Conservation (phyloP, 1,140 invertebrate species). For the Mesaphorura yosii region DNA sequence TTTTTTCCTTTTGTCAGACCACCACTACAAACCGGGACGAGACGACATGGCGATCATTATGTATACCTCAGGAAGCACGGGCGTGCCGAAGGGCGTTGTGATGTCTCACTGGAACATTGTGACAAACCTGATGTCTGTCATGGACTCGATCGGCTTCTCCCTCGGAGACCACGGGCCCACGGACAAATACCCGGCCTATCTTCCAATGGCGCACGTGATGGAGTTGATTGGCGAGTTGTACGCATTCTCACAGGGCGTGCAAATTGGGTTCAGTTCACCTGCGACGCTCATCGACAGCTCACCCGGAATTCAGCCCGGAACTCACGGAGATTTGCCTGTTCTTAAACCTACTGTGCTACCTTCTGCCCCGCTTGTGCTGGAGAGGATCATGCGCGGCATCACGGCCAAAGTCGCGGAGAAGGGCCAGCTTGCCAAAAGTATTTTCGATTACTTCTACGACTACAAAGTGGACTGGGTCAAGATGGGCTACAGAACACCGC, state of each 20-base stretch:
- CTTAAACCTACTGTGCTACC: constrained; percentile 86
- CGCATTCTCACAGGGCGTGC: constrained; percentile 44
- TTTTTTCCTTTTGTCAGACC: neutral
- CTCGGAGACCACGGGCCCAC: constrained; percentile 31
- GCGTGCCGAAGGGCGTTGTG: constrained; percentile 73
- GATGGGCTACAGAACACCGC: constrained; percentile 67
- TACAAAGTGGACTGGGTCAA: constrained; percentile 78
- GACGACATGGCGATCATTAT: constrained; percentile 86
- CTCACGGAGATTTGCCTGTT: constrained; percentile 77
- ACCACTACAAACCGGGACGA: constrained; percentile 45
- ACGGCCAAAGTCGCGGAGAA: constrained; percentile 75
- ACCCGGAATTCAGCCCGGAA: constrained; percentile 86
- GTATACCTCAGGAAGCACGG: constrained; percentile 92
- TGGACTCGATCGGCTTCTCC: neutral
- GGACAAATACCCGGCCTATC: constrained; percentile 85
- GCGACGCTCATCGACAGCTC: constrained; percentile 90
- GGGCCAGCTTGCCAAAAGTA: constrained; percentile 56
- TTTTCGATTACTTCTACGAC: constrained; percentile 81
- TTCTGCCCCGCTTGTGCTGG: constrained; percentile 88
- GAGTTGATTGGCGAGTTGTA: constrained; percentile 56
- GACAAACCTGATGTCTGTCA: constrained; percentile 53
- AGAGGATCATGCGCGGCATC: constrained; percentile 88
- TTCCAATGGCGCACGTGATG: constrained; percentile 94
- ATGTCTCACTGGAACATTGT: constrained; percentile 86
- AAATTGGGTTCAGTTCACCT: constrained; percentile 92